Conservation (phyloP, 2,797 vertebrate species). For the Falco berigora region DNA sequence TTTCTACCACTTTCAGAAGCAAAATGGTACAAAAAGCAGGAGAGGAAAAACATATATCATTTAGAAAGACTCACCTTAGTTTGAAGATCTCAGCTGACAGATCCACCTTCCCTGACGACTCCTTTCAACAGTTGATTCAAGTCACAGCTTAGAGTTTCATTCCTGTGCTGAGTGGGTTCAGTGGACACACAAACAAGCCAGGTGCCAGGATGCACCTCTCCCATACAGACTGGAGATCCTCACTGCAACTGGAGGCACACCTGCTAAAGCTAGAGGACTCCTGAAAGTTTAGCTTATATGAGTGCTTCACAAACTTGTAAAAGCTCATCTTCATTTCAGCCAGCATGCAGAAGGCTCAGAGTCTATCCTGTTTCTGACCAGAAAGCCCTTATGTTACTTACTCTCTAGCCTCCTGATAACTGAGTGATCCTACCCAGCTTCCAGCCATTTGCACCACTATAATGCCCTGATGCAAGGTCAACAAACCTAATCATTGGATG, state of each 20-base stretch:
- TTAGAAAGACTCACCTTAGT: not conserved
- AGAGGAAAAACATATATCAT: not conserved
- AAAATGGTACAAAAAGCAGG: not conserved
- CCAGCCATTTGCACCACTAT: not conserved
- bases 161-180: not conserved
- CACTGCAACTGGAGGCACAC: not conserved
- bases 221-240: not conserved
- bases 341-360: not conserved
- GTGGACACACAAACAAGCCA: not conserved
- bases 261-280: not conserved
- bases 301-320: not conserved
- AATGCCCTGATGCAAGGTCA: not conserved
- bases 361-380: not conserved
- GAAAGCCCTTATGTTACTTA: not conserved
- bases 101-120: not conserved
- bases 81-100: not conserved
- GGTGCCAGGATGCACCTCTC: not conserved
- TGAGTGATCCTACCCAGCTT: not conserved
- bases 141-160: not conserved
- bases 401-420: not conserved
- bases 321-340: not conserved
- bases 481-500: not conserved
- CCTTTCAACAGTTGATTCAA: not conserved
- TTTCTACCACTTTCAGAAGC: not conserved
- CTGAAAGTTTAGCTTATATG: not conserved